Base-by-base conservation (phyloP, 1,140 invertebrate species). In the Drosophila hydei region DNA sequence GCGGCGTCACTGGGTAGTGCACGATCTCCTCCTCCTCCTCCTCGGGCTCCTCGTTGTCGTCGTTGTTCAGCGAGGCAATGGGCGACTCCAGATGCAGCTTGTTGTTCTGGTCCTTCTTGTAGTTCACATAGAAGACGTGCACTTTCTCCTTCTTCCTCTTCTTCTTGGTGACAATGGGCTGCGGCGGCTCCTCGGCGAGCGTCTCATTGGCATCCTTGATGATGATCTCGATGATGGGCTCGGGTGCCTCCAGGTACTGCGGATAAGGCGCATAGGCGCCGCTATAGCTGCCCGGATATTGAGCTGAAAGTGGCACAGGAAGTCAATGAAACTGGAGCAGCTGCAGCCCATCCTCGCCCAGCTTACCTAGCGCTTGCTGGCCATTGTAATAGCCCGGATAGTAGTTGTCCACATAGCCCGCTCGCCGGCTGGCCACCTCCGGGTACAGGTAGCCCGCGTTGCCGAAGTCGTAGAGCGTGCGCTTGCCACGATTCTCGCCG, bases 171-270 rank as follows among this genome's bases (percentile, higher is more conserved):
- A 93, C 92, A 25, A 93, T 89, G 1, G 93, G 92, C 5, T 93
- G 91, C 0, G 93, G 92, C 0, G 93, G 94, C n/a, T 94, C 94
- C 3, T 94, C 93, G 0, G 96, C 95, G 3, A 97, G 88, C 0
- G 95, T 94, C 74, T 96, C 95, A 88, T 97, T 97, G 0, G 96
- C 96, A 91, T 97, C 96, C 84, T 97, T 97, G 51, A 97, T 97
- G 56, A 97, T 97, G 70, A 97, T 97, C 92, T 97, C 96, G 65
- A 97, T 97, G 47, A 97, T 97, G 11, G 96, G 96, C 88, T 97
- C 96, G 0, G 96, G 96, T 59, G 96, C 95, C 73, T 95, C 95
- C 7, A 94, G 92, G 79, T 96, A 96, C 62, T 96, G 94, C 6
- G 93, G 93, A 67, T 93, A 90, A 0, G 75, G 72, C 0, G 55